Evolutionary conservation across 1,140 invertebrate species (phyloP).

Genomic region (Saccostrea echinata): DNA sequence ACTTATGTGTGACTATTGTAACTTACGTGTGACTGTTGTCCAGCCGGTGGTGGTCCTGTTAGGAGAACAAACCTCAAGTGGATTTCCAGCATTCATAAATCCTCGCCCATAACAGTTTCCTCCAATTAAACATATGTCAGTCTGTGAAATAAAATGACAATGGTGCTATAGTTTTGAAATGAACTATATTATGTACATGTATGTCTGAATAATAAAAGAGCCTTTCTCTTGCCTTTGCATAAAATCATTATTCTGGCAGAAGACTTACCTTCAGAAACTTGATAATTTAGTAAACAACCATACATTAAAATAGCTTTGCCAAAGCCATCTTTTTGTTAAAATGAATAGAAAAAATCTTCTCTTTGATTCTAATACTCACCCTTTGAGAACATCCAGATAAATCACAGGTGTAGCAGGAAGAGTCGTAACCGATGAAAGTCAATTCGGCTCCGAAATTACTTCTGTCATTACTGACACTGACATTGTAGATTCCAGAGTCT

Average conservation of each 20-base stretch:
- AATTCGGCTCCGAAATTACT: conserved; percentile 18
- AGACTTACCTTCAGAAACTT: no score
- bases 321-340: no score
- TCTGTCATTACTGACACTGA: conserved; percentile 64
- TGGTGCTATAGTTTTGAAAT: no score
- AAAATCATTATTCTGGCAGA: no score
- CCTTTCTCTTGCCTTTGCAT: no score
- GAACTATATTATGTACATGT: no score
- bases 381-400: conserved; percentile 55
- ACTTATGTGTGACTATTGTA: background rate
- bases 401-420: conserved; percentile 60
- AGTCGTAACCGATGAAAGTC: conserved; percentile 58
- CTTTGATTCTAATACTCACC: conserved; percentile 45
- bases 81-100: conserved; percentile 56
- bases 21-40: conserved; percentile 65
- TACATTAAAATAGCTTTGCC: no score
- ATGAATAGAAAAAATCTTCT: background rate
- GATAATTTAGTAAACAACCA: no score
- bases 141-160: conserved; percentile 54
- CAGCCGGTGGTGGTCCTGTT: conserved; percentile 45
- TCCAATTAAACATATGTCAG: conserved; percentile 64
- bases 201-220: no score
- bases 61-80: conserved; percentile 53
- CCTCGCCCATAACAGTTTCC: conserved; percentile 64
- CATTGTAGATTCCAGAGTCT: conserved; percentile 49